Evolutionary conservation across 2,888 invertebrate species (phyloP).

Genomic region (Conchocele bisecta): DNA sequence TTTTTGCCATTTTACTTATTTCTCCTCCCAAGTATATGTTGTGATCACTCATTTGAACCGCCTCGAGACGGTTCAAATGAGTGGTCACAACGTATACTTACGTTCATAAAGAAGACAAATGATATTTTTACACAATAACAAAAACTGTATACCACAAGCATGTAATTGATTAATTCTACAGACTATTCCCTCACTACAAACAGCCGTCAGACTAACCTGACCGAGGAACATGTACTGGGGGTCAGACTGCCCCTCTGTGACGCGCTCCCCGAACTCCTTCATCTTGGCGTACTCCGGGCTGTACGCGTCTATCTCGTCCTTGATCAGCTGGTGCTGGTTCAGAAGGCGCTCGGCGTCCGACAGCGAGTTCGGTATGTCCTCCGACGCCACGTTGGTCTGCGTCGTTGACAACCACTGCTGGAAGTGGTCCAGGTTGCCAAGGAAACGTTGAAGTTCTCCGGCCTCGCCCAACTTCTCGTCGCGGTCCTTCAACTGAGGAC

Average conservation of each 20-base stretch:
- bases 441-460: slow-evolving; percentile 95
- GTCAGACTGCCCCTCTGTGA: slow-evolving; percentile 90
- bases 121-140: no score
- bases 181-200: no score
- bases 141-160: no score
- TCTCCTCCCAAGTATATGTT: no score
- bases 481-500: slow-evolving; percentile 96
- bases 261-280: slow-evolving; percentile 97
- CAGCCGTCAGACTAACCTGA: slow-evolving; percentile 87
- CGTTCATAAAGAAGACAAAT: no score
- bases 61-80: no score
- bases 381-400: slow-evolving; percentile 90
- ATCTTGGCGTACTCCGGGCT: slow-evolving; percentile 99
- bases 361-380: slow-evolving; percentile 82
- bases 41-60: no score
- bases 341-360: slow-evolving; percentile 97
- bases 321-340: slow-evolving; percentile 98
- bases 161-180: no score
- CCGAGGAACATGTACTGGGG: slow-evolving; percentile 99
- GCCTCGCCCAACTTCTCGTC: slow-evolving; percentile 99
- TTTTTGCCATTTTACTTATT: no score
- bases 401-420: slow-evolving; percentile 99
- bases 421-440: slow-evolving; percentile 98
- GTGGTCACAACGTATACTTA: no score
- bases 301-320: slow-evolving; percentile 99